Conservation (phyloP, 2,113 vertebrate genomes). For the Tragelaphus strepsiceros region DNA sequence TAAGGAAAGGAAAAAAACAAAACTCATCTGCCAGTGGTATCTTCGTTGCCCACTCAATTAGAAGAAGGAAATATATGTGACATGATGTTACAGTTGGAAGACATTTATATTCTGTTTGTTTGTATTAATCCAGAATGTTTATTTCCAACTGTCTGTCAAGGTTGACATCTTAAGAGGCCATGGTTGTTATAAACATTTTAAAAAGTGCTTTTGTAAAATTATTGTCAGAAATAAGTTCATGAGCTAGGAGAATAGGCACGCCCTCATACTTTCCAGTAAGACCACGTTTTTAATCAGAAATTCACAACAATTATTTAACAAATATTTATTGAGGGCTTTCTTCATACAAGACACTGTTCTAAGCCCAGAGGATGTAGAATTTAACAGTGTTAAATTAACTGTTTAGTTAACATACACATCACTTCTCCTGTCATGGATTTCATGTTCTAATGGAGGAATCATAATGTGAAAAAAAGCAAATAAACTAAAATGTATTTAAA, state of each 20-base stretch:
- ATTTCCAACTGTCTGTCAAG: conserved; percentile 40
- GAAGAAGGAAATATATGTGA: not conserved
- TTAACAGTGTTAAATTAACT: not conserved
- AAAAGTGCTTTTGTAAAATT: not conserved
- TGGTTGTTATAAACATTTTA: not conserved
- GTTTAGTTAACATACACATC: not conserved
- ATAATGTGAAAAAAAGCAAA: not conserved
- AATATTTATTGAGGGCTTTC: not conserved
- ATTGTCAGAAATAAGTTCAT: not conserved
- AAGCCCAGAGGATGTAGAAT: not conserved
- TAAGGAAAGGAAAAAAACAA: not conserved
- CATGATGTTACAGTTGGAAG: not conserved
- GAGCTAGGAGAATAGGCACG: not conserved
- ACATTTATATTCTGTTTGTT: conserved; percentile 13
- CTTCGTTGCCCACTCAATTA: not conserved
- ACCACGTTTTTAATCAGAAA: not conserved
- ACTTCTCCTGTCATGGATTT: not conserved
- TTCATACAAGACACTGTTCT: not conserved
- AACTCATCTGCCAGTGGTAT: not conserved
- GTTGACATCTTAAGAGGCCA: conserved; percentile 29
- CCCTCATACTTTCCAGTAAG: not conserved
- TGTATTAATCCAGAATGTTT: conserved; percentile 21
- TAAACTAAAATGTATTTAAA: not conserved
- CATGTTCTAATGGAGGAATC: not conserved
- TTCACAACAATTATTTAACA: not conserved